phyloP scores from a whole-genome alignment of 2,797 vertebrate genomes.

The Rhinatrema bivittatum region DNA sequence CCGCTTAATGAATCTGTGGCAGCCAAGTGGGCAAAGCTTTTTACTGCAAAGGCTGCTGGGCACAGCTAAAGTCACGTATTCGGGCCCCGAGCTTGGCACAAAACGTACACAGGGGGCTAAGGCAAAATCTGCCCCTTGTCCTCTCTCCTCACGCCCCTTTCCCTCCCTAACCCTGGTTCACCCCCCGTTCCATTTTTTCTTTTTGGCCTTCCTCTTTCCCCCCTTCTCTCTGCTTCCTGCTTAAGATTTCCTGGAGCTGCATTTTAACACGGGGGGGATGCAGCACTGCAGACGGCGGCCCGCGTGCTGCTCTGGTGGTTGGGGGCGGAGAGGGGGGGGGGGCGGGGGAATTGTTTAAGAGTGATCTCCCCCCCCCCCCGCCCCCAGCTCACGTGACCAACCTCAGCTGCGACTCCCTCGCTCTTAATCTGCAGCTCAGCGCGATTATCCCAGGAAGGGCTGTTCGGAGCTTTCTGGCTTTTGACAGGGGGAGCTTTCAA shows the following conservation, averaged over 20 bases:
- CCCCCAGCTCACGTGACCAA: conserved; percentile 51
- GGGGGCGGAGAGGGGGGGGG: too few species aligned
- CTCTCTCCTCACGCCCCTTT: not conserved
- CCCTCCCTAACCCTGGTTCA: not conserved
- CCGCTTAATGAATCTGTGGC: conserved; percentile 51
- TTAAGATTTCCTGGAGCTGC: not conserved
- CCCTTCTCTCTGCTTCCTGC: not conserved
- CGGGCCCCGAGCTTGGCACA: conserved; percentile 16
- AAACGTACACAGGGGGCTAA: conserved; percentile 39
- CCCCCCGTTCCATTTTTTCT: conserved; percentile 10
- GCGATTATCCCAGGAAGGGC: conserved; percentile 76
- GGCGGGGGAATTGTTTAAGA: conserved; percentile 50
- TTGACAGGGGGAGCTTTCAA: conserved; percentile 79
- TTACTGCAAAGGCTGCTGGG: conserved; percentile 45
- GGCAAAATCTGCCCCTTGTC: conserved; percentile 17
- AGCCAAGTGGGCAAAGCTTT: conserved; percentile 38
- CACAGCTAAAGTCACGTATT: conserved; percentile 46
- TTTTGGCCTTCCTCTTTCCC: not conserved
- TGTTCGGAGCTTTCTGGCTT: conserved; percentile 83
- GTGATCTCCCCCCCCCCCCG: conserved; percentile 47
- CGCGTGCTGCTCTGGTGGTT: too few species aligned
- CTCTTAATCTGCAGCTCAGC: conserved; percentile 91
- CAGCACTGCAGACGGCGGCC: too few species aligned
- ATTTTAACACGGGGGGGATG: too few species aligned
- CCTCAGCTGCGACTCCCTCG: conserved; percentile 74